Percentiles rank a stretch among this genome's conserved stretches.
phyloP scores from a whole-genome alignment of 2,113 vertebrate genomes.

The Heterotilapia buettikoferi region DNA sequence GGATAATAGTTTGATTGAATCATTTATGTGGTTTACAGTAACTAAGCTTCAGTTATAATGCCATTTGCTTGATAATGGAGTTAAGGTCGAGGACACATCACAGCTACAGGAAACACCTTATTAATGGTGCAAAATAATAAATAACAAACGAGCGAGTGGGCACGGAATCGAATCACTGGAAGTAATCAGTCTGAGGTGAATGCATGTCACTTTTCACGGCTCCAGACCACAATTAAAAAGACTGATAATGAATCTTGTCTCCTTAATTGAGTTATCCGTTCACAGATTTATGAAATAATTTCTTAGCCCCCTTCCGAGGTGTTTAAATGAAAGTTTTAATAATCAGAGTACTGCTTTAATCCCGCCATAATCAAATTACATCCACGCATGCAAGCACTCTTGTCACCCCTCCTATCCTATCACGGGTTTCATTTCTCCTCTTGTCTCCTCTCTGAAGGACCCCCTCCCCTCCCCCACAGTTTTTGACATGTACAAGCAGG shows the following conservation, averaged over 20 bases:
- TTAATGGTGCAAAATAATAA: slow-evolving; percentile 18
- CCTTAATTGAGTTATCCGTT: slow-evolving; percentile 30
- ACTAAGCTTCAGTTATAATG: slow-evolving; percentile 7
- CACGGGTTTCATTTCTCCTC: not conserved
- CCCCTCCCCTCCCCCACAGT: not conserved
- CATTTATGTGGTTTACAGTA: slow-evolving; percentile 22
- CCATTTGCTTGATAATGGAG: slow-evolving; percentile 17
- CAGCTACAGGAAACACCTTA: slow-evolving; percentile 37
- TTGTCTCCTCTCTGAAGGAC: not conserved
- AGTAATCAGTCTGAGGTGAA: slow-evolving; percentile 2
- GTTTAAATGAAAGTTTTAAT: slow-evolving; percentile 42
- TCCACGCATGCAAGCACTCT: not conserved
- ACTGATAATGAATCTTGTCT: slow-evolving; percentile 26
- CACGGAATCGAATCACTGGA: not conserved
- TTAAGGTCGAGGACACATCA: not conserved
- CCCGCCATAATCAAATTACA: not conserved
- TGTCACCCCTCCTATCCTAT: not conserved
- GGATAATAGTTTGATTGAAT: slow-evolving; percentile 12
- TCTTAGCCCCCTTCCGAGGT: slow-evolving; percentile 1
- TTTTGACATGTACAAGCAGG: slow-evolving; percentile 12
- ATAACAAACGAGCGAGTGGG: slow-evolving; percentile 34
- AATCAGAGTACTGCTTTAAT: not conserved
- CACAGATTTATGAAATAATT: slow-evolving; percentile 36
- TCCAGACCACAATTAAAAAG: slow-evolving; percentile 32
- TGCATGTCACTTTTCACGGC: slow-evolving; percentile 3